phyloP scores from a whole-genome alignment of 2,113 vertebrate genomes.

The Callocephalon fimbriatum region DNA sequence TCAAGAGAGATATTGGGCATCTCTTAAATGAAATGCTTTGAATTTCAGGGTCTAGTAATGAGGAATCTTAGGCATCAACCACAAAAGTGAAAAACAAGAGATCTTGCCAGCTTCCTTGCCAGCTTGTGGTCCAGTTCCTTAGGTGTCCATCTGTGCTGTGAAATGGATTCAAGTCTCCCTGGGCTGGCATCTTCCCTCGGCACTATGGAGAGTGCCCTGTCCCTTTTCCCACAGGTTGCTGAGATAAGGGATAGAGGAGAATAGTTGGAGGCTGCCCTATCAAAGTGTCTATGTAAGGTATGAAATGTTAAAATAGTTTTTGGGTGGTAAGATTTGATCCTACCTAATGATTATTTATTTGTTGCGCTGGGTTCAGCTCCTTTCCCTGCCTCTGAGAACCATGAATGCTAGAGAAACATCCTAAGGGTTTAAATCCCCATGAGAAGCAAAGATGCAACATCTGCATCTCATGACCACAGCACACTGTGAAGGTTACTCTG shows the following conservation, averaged over 20 bases:
- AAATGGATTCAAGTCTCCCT: background rate
- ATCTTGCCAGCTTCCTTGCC: background rate
- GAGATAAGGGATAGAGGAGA: background rate
- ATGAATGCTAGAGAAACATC: background rate
- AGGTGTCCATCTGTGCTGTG: background rate
- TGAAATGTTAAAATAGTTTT: background rate
- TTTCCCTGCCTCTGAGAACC: background rate
- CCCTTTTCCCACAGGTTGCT: background rate
- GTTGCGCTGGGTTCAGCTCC: rapidly evolving
- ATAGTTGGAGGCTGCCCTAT: background rate
- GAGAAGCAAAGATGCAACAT: background rate
- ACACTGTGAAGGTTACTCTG: background rate
- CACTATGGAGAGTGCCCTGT: background rate
- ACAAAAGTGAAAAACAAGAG: background rate
- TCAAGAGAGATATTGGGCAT: background rate
- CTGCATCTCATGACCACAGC: background rate
- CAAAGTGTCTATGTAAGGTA: background rate
- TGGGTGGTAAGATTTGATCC: background rate
- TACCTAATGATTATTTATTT: background rate
- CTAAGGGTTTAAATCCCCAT: background rate
- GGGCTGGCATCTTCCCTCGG: background rate
- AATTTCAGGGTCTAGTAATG: background rate
- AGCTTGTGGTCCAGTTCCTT: background rate
- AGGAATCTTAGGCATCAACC: conserved; percentile 9
- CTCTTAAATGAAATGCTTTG: background rate